Evolutionary conservation across 2,113 vertebrate species (phyloP).

Genomic region (Rhegmatorhina hoffmannsi): DNA sequence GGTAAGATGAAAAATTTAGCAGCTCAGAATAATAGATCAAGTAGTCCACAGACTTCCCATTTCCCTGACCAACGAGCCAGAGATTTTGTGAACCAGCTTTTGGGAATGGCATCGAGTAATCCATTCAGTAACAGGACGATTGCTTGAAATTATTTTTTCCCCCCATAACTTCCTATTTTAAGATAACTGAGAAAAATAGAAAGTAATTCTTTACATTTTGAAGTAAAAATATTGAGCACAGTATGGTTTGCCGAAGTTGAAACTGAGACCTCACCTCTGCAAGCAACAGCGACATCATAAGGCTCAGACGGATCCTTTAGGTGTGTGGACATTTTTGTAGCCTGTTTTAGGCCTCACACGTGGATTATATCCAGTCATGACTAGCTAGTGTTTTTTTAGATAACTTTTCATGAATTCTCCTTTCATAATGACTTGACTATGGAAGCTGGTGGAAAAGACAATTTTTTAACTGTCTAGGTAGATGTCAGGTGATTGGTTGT

Average conservation of each 20-base stretch:
- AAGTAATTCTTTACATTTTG: neutral
- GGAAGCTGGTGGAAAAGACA: neutral
- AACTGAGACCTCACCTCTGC: neutral
- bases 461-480: neutral
- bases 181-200: neutral
- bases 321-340: neutral
- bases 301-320: neutral
- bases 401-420: neutral
- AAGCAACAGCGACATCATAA: neutral
- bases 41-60: neutral
- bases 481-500: neutral
- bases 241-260: neutral
- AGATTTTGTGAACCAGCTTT: constrained; percentile 32
- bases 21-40: constrained; percentile 38
- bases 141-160: neutral
- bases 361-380: neutral
- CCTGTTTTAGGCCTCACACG: neutral
- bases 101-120: neutral
- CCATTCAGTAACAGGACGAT: neutral
- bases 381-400: neutral
- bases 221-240: neutral
- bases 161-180: neutral
- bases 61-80: constrained; percentile 37
- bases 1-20: constrained; percentile 2
- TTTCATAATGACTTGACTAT: neutral